Conservation (phyloP, 2,888 invertebrate genomes). For the Lathronympha strigana region DNA sequence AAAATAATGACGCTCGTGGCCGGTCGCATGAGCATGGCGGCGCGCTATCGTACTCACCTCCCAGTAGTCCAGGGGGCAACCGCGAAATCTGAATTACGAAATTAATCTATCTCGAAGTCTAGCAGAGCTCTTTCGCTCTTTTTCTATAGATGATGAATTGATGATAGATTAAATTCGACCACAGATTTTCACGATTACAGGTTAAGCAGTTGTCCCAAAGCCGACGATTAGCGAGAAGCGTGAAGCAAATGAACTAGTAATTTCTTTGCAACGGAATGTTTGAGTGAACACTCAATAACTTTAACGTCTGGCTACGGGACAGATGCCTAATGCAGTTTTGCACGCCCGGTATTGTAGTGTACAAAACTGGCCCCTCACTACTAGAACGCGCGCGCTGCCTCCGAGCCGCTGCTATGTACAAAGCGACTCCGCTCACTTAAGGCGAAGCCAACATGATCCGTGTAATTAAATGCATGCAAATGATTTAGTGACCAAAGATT, state of each 20-base stretch:
- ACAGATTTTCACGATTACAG: background rate
- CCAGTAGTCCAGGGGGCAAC: background rate
- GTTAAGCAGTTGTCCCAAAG: background rate
- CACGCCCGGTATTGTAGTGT: background rate
- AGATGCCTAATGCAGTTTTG: background rate
- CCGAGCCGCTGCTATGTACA: conserved; percentile 61
- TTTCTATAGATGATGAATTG: background rate
- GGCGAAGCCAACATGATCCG: conserved; percentile 73
- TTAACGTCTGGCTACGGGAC: background rate
- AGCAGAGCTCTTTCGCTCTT: background rate
- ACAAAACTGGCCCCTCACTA: background rate
- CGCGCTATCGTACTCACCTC: conserved; percentile 1
- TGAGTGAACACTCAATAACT: no score
- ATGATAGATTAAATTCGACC: background rate
- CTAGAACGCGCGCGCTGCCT: conserved; percentile 48
- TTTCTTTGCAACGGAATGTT: no score
- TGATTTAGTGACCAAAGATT: conserved; percentile 74
- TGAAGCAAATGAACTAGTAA: no score
- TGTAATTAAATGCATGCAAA: conserved; percentile 78
- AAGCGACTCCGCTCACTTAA: conserved; percentile 69
- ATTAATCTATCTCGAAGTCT: background rate
- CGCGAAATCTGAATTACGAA: background rate
- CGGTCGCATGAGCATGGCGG: conserved; percentile 44
- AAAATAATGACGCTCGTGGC: conserved; percentile 56
- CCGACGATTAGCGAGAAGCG: no score